Conservation (phyloP, 2,113 vertebrate genomes). For the Oreochromis tanganicae region DNA sequence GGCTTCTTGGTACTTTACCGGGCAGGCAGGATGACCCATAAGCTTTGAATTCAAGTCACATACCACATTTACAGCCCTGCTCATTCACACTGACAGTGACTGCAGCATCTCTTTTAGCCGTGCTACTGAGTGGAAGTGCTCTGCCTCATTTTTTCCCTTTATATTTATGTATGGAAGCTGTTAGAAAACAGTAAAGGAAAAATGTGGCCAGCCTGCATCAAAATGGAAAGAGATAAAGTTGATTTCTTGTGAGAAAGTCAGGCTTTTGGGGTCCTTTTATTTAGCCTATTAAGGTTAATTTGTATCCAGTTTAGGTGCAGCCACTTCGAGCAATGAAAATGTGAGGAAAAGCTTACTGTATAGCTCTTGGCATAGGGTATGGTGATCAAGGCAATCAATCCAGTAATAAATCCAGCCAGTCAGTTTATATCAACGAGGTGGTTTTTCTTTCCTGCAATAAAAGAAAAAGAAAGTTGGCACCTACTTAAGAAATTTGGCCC, state of each 20-base stretch:
- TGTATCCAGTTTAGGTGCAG: background rate
- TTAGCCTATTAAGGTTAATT: background rate
- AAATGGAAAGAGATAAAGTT: background rate
- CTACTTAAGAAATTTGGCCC: background rate
- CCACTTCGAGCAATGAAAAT: background rate
- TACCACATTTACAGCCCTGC: background rate
- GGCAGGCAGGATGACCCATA: fast-evolving
- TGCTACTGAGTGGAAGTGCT: background rate
- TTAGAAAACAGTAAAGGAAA: background rate
- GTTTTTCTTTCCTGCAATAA: background rate
- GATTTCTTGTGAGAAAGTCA: background rate
- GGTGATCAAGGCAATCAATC: background rate
- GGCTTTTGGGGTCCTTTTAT: background rate
- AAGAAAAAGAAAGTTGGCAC: background rate
- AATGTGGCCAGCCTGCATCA: background rate
- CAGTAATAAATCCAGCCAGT: background rate
- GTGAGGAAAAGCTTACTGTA: background rate
- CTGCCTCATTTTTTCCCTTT: background rate
- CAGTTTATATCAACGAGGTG: background rate
- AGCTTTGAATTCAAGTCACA: slow-evolving; percentile 3
- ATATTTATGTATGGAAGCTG: background rate
- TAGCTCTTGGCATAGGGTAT: background rate
- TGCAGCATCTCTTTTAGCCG: slow-evolving; percentile 12
- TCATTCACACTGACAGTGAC: slow-evolving; percentile 3
- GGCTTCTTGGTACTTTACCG: background rate